phyloP scores from a whole-genome alignment of 2,797 vertebrate species.

The Buphagus erythrorhynchus region DNA sequence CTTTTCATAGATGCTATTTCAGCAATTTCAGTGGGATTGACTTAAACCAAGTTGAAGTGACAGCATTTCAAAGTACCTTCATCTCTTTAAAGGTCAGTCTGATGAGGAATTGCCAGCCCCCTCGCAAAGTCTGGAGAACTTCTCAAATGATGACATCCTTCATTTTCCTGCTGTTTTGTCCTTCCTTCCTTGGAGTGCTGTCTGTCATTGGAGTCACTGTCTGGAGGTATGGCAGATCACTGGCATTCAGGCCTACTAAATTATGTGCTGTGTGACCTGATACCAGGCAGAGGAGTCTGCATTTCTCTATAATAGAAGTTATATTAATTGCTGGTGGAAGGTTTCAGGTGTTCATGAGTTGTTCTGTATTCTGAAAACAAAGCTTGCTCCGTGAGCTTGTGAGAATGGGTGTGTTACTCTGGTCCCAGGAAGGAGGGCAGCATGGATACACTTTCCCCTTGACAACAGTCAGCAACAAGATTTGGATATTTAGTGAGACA shows the following conservation, averaged over 20 bases:
- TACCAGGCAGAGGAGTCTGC: neutral
- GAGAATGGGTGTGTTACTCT: neutral
- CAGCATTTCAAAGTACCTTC: neutral
- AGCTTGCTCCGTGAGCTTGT: rapidly evolving
- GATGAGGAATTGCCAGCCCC: slow-evolving; percentile 91
- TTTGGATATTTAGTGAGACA: neutral
- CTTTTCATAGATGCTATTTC: neutral
- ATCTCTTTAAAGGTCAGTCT: slow-evolving; percentile 85
- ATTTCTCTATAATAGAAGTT: neutral
- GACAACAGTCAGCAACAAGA: neutral
- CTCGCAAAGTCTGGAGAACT: slow-evolving; percentile 86
- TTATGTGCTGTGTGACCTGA: neutral
- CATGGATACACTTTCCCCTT: neutral
- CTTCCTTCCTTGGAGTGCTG: slow-evolving; percentile 88
- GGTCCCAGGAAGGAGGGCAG: neutral
- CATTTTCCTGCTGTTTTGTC: slow-evolving; percentile 90
- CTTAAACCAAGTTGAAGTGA: neutral
- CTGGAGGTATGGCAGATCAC: slow-evolving; percentile 85
- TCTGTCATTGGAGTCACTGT: slow-evolving; percentile 84
- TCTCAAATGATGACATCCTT: slow-evolving; percentile 94
- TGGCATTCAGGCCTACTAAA: neutral
- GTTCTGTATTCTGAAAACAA: neutral
- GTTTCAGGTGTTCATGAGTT: neutral
- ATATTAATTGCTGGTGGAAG: neutral
- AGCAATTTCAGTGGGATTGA: neutral